Percentiles rank a stretch among this genome's conserved stretches.
Conservation (phyloP, 1,140 invertebrate genomes). For the Oryctes rhinoceros region DNA sequence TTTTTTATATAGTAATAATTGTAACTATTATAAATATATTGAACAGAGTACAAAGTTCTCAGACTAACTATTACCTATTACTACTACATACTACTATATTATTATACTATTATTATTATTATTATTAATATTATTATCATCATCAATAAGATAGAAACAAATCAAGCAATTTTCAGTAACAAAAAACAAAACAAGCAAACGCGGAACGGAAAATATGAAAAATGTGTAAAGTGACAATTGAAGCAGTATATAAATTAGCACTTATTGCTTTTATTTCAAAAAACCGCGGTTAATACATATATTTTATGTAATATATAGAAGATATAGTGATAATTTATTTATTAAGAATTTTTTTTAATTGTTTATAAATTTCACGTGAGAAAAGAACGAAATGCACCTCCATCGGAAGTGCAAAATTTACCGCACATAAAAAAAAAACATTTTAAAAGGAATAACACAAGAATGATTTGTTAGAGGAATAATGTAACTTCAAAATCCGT, state of each 20-base stretch:
- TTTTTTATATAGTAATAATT: not conserved
- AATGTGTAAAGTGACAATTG: conserved; percentile 8
- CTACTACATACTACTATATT: conserved; percentile 16
- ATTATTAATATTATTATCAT: not conserved
- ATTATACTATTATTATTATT: not conserved
- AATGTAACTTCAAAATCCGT: too few species aligned
- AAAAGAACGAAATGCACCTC: not conserved
- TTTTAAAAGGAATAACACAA: too few species aligned
- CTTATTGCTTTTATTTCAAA: not conserved
- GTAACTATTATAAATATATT: conserved; percentile 11
- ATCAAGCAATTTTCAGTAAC: not conserved
- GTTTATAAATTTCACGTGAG: not conserved
- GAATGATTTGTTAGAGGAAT: too few species aligned
- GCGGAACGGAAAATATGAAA: not conserved
- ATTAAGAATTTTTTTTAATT: conserved; percentile 2
- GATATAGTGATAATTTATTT: conserved; percentile 6
- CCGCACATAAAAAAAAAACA: too few species aligned
- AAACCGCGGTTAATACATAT: not conserved
- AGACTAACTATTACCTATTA: conserved; percentile 18
- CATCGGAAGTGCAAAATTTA: too few species aligned
- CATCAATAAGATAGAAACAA: not conserved
- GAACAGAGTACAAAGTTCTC: conserved; percentile 29
- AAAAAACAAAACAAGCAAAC: not conserved
- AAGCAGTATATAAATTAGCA: not conserved
- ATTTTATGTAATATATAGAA: not conserved